Evolutionary conservation across 2,113 vertebrate species (phyloP).

Genomic region (Sciurus niger): DNA sequence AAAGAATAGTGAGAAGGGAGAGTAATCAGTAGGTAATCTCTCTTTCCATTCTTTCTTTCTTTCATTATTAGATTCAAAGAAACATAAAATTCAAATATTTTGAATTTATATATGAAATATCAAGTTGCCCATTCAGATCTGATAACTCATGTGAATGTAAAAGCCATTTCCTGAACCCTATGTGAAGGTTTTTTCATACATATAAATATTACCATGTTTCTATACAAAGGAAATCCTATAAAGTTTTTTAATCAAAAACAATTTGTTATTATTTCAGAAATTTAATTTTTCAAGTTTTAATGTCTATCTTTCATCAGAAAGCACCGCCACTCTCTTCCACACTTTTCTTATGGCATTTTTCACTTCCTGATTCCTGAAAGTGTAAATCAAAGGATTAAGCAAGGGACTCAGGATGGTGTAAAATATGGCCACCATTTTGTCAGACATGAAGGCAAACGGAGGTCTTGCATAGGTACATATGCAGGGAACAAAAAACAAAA

Average conservation of each 20-base stretch:
- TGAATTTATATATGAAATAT: neutral
- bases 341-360: neutral
- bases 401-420: constrained; percentile 65
- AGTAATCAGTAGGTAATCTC: neutral
- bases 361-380: constrained; percentile 31
- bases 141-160: neutral
- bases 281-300: no score
- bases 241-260: neutral
- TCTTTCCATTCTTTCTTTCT: neutral
- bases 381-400: constrained; percentile 10
- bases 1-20: neutral
- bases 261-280: no score
- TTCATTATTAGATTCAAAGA: neutral
- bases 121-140: neutral
- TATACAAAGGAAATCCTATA: no score
- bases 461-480: constrained; percentile 40
- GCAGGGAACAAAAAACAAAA: neutral
- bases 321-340: neutral
- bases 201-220: neutral
- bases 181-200: neutral
- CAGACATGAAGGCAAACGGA: constrained; percentile 19
- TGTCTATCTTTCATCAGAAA: neutral
- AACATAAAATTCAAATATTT: neutral
- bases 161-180: neutral
- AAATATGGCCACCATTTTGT: constrained; percentile 72